Evolutionary conservation across 2,113 vertebrate genomes (phyloP).

Genomic region (Xenus cinereus): DNA sequence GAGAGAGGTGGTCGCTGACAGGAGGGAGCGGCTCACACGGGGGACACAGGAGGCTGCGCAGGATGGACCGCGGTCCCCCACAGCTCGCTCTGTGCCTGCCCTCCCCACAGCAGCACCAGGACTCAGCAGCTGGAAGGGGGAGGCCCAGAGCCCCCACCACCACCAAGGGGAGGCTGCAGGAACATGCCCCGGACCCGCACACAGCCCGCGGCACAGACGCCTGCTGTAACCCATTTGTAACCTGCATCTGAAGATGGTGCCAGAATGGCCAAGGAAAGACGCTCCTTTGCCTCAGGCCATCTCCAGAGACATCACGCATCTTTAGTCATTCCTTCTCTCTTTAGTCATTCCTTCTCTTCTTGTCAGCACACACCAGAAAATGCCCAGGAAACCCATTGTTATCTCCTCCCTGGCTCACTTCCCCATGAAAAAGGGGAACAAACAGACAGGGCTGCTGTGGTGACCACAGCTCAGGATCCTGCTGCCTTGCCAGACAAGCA

Average conservation of each 20-base stretch:
- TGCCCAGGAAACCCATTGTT: neutral
- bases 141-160: neutral
- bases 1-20: neutral
- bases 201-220: neutral
- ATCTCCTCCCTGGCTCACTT: neutral
- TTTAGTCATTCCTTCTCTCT: neutral
- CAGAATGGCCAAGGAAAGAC: constrained; percentile 9
- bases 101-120: neutral
- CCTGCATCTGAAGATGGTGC: neutral
- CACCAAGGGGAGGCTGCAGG: neutral
- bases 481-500: neutral
- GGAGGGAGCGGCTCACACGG: neutral
- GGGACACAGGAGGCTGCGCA: neutral
- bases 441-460: neutral
- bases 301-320: neutral
- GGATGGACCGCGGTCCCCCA: neutral
- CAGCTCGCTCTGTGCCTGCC: neutral
- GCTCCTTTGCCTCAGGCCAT: constrained; percentile 25
- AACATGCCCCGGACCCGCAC: neutral
- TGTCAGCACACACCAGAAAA: neutral
- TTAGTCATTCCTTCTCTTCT: neutral
- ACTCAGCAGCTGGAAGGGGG: neutral
- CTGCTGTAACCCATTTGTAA: neutral
- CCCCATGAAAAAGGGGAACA: neutral
- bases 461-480: rapidly evolving